These are phyloP conservation scores for Takifugu ocellatus DNA, from an alignment of 2,797 vertebrate genomes.

Conservation along the genomic window DNA sequence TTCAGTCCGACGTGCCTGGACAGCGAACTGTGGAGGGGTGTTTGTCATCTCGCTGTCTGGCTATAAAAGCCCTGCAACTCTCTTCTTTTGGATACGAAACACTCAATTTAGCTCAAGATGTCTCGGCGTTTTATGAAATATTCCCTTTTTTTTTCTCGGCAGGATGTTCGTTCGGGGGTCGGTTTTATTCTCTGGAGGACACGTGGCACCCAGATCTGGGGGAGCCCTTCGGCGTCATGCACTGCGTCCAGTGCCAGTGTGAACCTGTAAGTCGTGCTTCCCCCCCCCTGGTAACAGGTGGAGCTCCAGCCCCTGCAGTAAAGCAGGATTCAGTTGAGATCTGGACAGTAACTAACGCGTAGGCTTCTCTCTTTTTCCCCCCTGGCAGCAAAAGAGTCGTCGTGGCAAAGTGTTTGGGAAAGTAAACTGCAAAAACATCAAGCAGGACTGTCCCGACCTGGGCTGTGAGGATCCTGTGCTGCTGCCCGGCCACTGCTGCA, in stretches of 20 bases:
- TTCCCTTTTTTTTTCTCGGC: slow-evolving; percentile 41
- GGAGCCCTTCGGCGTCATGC: slow-evolving; percentile 95
- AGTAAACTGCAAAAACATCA: slow-evolving; percentile 95
- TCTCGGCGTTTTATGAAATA: not conserved
- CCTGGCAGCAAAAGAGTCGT: slow-evolving; percentile 82
- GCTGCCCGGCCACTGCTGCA: slow-evolving; percentile 91
- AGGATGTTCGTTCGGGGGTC: slow-evolving; percentile 93
- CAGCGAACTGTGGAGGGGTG: slow-evolving; percentile 18
- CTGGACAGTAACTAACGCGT: not conserved
- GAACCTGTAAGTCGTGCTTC: slow-evolving; percentile 79
- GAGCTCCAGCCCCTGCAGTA: not conserved
- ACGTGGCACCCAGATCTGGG: slow-evolving; percentile 96
- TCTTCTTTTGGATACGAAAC: not conserved
- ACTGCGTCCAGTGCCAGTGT: slow-evolving; percentile 90
- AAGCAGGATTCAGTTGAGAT: not conserved
- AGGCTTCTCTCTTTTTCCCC: slow-evolving; percentile 1
- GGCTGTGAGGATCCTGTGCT: slow-evolving; percentile 80
- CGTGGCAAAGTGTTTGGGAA: slow-evolving; percentile 84
- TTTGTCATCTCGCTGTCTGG: slow-evolving; percentile 13
- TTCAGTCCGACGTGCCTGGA: slow-evolving; percentile 46
- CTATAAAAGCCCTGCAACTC: not conserved
- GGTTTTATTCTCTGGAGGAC: slow-evolving; percentile 87
- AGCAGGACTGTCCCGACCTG: slow-evolving; percentile 85
- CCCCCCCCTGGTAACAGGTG: not conserved
- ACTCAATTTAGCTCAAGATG: no score